Base-by-base conservation (phyloP, 2,888 invertebrate species). In the Cosmia trapezina region DNA sequence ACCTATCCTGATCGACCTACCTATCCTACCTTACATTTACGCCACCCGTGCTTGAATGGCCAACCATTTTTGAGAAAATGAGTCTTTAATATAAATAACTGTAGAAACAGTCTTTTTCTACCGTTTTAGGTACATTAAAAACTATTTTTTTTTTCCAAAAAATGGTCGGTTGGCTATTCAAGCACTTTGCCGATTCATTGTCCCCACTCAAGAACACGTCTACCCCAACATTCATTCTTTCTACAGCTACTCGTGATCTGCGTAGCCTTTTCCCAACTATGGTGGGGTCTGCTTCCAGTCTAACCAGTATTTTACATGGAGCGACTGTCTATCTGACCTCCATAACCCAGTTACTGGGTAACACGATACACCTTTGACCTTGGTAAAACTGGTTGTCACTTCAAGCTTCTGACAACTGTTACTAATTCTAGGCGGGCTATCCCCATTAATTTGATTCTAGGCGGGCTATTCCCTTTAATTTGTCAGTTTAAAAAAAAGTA, bases 401-500 rank as follows among this genome's bases (percentile, higher is more conserved):
- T 41, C 8, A 41, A 41, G 19, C 57, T n/a, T n/a, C n/a, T 28
- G 28, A 28, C 28, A 28, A n/a, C n/a, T n/a, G n/a, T 57, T 12
- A 7, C n/a, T 0, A 43, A 22, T 8, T 47, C 19, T 14, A 62
- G 1, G 3, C 33, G 6, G n/a, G n/a, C n/a, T n/a, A n/a, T n/a
- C n/a, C n/a, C n/a, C n/a, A n/a, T n/a, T n/a, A n/a, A n/a, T n/a
- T n/a, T n/a, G n/a, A n/a, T n/a, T n/a, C n/a, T n/a, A 62, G 1
- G 3, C 33, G 6, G 9, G 33, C 6, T 17, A 63, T 49, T 37
- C 14, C 9, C 33, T 33, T 49, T 9, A 3, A 49, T 17, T 49
- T 37, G 6, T 0, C 33, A 19, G 9, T 33, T n/a, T 53, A 19
- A 57, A 53, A 33, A 47, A 77, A 70, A 60, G 54, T 78, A 68